Evolutionary conservation across 2,797 vertebrate species (phyloP), one percentile per base, ranked within the genome.

Genomic region (Denticeps clupeoides): DNA sequence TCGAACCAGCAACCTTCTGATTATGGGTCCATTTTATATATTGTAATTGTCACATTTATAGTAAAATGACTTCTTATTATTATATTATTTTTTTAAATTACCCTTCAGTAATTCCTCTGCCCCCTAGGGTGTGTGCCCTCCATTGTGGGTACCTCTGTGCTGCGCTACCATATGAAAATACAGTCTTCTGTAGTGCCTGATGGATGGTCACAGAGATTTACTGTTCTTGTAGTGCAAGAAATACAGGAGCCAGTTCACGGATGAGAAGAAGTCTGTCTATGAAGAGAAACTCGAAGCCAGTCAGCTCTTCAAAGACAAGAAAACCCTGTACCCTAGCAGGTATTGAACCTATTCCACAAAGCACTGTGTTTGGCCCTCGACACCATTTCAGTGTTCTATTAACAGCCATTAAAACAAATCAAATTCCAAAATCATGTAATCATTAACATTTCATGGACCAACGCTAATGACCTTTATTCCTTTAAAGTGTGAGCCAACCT

Each of bases 231-330:
- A 99, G 95, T 98, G 95, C 79, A 97, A 97, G 76, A 92, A 91
- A 71, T 95, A 97, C 82, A 82, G 91, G 68, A 86, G 87, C 64
- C 81, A 86, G 41, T 97, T 99, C 81, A 97, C 93, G 22, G 87
- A 90, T 62, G 91, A 96, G 68, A 89, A 79, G 74, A 97, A 89
- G 62, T 88, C 88, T 0, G 78, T 93, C 59, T 98, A 87, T 48
- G 88, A 95, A 69, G 95, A 99, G 77, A 99, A 99, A 67, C 86
- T 98, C 66, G 89, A 94, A 77, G 94, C 95, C 31, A 99, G 95
- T 23, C 85, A 95, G 72, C 81, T 99, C 71, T 99, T 99, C 79
- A 97, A 93, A 75, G 90, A 92, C 72, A 97, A 93, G 70, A 99
- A 99, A 73, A 85, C 91, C 60, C 84, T 97, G 38, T 99, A 99